Evolutionary conservation across 2,888 invertebrate species (phyloP).

Genomic region (Scaptomyza tumidula): DNA sequence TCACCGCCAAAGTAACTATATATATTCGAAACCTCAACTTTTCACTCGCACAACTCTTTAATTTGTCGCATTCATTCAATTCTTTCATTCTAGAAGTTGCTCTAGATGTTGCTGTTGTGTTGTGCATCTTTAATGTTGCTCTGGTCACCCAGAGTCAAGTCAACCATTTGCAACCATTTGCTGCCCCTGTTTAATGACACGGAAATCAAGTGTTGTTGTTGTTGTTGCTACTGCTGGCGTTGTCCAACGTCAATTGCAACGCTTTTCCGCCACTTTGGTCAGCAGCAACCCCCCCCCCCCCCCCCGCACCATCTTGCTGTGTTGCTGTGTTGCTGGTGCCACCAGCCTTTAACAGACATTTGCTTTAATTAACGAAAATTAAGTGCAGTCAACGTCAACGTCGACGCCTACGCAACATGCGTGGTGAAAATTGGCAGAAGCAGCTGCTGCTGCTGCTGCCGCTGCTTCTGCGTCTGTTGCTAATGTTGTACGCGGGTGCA

Average conservation of each 20-base stretch:
- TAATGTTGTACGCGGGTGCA: slow-evolving; percentile 66
- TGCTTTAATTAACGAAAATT: slow-evolving; percentile 77
- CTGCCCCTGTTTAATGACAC: slow-evolving; percentile 67
- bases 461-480: neutral
- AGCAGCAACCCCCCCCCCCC: slow-evolving; percentile 10
- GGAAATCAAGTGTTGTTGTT: slow-evolving; percentile 68
- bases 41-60: neutral
- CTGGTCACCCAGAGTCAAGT: slow-evolving; percentile 25
- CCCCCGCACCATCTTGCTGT: neutral
- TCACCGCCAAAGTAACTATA: too few species aligned
- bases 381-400: slow-evolving; percentile 48
- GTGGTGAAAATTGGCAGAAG: slow-evolving; percentile 21
- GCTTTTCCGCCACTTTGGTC: slow-evolving; percentile 64
- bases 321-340: neutral
- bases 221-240: slow-evolving; percentile 8
- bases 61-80: neutral
- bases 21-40: neutral
- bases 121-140: slow-evolving; percentile 25
- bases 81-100: neutral
- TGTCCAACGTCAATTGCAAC: slow-evolving; percentile 60
- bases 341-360: slow-evolving; percentile 52
- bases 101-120: neutral
- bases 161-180: slow-evolving; percentile 31
- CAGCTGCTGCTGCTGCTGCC: slow-evolving; percentile 17
- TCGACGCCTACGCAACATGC: slow-evolving; percentile 60